Conservation (phyloP, 2,113 vertebrate species). For the Jaculus jaculus region DNA sequence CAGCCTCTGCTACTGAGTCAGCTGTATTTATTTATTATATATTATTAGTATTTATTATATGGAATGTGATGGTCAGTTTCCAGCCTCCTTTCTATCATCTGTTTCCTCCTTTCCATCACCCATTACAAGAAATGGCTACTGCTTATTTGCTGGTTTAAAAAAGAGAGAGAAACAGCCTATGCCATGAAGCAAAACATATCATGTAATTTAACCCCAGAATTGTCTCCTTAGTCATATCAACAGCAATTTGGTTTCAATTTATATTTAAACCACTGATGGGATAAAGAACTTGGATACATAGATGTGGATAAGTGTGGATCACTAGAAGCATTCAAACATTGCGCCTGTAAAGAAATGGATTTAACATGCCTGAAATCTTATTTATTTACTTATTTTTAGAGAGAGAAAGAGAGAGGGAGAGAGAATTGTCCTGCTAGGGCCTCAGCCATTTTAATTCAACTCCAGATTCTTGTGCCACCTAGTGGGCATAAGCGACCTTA, state of each 20-base stretch:
- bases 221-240: conserved; percentile 63
- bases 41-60: neutral
- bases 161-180: conserved; percentile 16
- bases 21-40: too few species aligned
- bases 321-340: neutral
- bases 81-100: neutral
- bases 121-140: conserved; percentile 17
- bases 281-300: neutral
- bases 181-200: conserved; percentile 53
- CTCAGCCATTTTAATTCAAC: too few species aligned
- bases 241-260: conserved; percentile 18
- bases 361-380: neutral
- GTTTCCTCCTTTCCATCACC: neutral
- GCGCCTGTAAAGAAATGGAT: neutral
- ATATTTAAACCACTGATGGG: conserved; percentile 42
- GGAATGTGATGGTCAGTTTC: neutral
- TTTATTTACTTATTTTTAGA: too few species aligned
- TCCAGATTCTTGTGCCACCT: too few species aligned
- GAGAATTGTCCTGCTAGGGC: too few species aligned
- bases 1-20: neutral
- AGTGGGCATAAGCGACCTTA: too few species aligned
- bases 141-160: conserved; percentile 58
- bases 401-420: too few species aligned
- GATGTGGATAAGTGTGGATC: neutral
- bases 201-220: conserved; percentile 48